Base-by-base conservation (phyloP, 2,113 vertebrate species). In the Mustela nigripes region DNA sequence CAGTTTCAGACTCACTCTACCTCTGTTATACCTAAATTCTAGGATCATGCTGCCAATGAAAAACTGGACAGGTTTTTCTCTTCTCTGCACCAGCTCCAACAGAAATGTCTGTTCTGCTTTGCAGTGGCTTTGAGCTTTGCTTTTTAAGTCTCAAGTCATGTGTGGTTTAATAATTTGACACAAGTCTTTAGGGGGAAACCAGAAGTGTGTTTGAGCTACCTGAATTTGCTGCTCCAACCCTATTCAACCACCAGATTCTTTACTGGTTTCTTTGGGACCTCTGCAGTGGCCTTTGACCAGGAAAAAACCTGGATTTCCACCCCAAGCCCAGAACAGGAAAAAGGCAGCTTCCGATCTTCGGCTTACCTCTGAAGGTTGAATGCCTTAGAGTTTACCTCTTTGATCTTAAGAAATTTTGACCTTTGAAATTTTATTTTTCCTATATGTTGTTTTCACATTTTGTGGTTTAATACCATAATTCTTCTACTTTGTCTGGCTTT, bases 401-500 rank as follows among this genome's bases (percentile, higher is more conserved):
- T 69, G 11, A 18, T 87, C 4, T 91, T 39, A 50, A 50, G 24
- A 56, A 11, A 74, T 74, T 96, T 63, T 92, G 10, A 50, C 65
- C 10, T 83, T 56, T 53, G 39, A 33, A 11, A 81, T 91, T 71
- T 89, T 92, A 79, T 94, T 74, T 89, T n/a, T 24, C 36, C 28
- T 56, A 14, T 39, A 81, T 83, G 19, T 65, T 84, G 15, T 73
- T 93, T 91, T 79, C 58, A 69, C 1, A 60, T 19, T 62, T 95
- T 65, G 26, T 94, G 60, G 15, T 45, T 71, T 95, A 95, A 69
- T 83, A 87, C 11, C 50, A 36, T 39, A 60, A 74, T 91, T 94
- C 26, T 85, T 96, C 18, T 39, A 62, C 39, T 60, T 92, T 73
- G 74, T n/a, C 50, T 96, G 39, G 14, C 11, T 96, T 91, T 93